Base-by-base conservation (phyloP, 2,888 invertebrate species). In the Isotomurus palustris region DNA sequence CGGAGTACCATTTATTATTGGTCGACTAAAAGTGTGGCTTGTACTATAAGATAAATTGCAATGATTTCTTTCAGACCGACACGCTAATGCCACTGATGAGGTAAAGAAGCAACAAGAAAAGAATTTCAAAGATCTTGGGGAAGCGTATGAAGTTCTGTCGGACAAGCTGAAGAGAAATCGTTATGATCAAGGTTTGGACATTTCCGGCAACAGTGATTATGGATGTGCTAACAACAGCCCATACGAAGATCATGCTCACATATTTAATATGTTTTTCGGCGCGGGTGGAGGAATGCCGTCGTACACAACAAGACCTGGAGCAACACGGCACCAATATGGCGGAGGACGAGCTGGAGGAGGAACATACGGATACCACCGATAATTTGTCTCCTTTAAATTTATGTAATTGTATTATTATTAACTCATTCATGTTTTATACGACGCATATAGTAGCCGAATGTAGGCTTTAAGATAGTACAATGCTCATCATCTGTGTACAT, bases 111-210 rank as follows among this genome's bases (percentile, higher is more conserved):
- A 91, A 66, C 92, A 95, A 75, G 95, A 96, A 77, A 84, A 86
- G 72, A 89, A 88, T 73, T 95, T 96, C 76, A 95, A 95, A 77
- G 94, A 95, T 76, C 82, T 95, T 21, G 93, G 94, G n/a, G 94
- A 95, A 77, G 95, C 95, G 0, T 95, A 95, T 75, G 86, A 87
- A 41, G 83, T 95, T 58, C 81, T 96, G 64, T 91, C 92, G 22
- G 94, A 95, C 78, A 83, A 87, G 8, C 88, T 88, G 76, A 94
- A 94, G 76, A 86, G 91, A 70, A 81, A 84, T 44, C 84, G 92
- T 41, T 95, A 94, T 74, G 95, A 95, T 77, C 89, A 82, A 73
- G 94, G 93, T 0, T 89, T 91, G 64, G 92, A 93, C 75, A 78
- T 93, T 69, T 91, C 91, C 48, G 91, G 90, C 60, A 80, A 80